These are phyloP conservation scores for Tetramorium bicarinatum DNA, from an alignment of 2,888 invertebrate species.

Conservation along the genomic window DNA sequence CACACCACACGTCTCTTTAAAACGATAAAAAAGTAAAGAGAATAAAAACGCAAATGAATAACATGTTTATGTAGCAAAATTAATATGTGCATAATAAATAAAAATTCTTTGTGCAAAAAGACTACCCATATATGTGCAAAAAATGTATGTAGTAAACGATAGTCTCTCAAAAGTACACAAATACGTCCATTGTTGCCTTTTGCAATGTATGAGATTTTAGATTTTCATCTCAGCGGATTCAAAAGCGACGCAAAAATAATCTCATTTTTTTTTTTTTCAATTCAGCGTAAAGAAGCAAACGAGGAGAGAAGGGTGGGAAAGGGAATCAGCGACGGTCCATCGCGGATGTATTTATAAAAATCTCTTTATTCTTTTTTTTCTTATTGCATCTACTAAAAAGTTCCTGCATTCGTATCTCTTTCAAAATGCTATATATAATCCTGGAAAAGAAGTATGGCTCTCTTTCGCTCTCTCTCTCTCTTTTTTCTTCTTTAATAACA, in stretches of 20 bases:
- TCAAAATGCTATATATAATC: conserved; percentile 62
- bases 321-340: background rate
- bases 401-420: conserved; percentile 61
- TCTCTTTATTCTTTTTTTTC: conserved; percentile 70
- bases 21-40: too few relatives aligned
- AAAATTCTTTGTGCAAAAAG: background rate
- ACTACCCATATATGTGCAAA: background rate
- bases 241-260: background rate
- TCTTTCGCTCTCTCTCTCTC: conserved; percentile 8
- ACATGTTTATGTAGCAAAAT: background rate
- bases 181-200: background rate
- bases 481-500: conserved; percentile 50
- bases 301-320: background rate
- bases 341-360: conserved; percentile 70
- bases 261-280: background rate
- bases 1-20: background rate
- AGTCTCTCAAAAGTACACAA: background rate
- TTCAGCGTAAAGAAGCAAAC: background rate
- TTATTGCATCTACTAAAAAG: conserved; percentile 74
- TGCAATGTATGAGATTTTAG: background rate
- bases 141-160: background rate
- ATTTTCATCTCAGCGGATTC: background rate
- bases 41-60: background rate
- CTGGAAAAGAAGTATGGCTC: conserved; percentile 65
- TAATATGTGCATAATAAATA: background rate